Evolutionary conservation across 2,797 vertebrate genomes (phyloP).

Genomic region (Anguilla pacifica): DNA sequence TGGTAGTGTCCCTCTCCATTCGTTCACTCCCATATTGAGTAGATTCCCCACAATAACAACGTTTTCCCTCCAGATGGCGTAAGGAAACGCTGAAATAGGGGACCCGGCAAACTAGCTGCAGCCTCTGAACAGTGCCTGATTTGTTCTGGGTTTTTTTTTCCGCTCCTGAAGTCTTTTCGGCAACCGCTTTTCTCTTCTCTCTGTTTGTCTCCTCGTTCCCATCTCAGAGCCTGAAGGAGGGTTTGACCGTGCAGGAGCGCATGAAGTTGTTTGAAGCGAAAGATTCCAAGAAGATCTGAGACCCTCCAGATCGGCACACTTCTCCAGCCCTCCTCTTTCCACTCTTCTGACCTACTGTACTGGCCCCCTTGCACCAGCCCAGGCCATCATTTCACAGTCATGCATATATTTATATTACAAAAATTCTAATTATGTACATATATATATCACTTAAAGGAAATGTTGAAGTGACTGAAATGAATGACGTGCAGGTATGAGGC

Average conservation of each 20-base stretch:
- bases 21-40: constrained; percentile 45
- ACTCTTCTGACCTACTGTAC: constrained; percentile 16
- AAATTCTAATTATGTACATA: constrained; percentile 13
- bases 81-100: neutral
- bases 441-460: constrained; percentile 10
- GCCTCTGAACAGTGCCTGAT: neutral
- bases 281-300: constrained; percentile 90
- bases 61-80: neutral
- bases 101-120: neutral
- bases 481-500: neutral
- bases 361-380: neutral
- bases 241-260: constrained; percentile 94
- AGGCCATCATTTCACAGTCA: constrained; percentile 4
- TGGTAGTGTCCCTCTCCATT: neutral
- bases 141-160: neutral
- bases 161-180: rapidly evolving
- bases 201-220: constrained; percentile 44
- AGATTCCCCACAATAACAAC: neutral
- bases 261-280: constrained; percentile 98
- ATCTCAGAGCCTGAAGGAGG: constrained; percentile 95
- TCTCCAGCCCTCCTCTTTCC: constrained; percentile 20
- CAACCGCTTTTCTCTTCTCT: constrained; percentile 22
- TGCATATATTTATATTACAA: neutral
- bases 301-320: constrained; percentile 18
- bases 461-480: constrained; percentile 13